phyloP scores from a whole-genome alignment of 2,888 invertebrate genomes.

The Spilosoma lubricipeda region DNA sequence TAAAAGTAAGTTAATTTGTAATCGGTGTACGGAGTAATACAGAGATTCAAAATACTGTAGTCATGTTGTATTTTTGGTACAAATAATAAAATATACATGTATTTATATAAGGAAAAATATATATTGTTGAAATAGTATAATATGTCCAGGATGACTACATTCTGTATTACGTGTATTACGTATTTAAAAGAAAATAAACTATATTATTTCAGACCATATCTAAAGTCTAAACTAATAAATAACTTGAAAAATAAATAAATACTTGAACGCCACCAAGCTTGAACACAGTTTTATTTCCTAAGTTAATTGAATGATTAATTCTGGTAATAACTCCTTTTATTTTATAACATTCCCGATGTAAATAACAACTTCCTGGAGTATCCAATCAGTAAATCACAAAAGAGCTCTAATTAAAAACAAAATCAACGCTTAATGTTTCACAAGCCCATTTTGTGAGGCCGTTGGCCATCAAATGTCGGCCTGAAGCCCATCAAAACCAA shows the following conservation, averaged over 20 bases:
- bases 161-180: too few relatives aligned
- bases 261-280: not conserved
- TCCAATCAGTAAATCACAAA: conserved; percentile 25
- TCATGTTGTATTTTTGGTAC: too few relatives aligned
- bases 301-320: not conserved
- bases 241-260: not conserved
- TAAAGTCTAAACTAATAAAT: too few relatives aligned
- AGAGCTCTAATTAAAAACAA: conserved; percentile 38
- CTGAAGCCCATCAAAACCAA: conserved; percentile 25
- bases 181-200: too few relatives aligned
- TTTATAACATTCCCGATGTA: not conserved
- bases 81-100: too few relatives aligned
- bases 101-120: too few relatives aligned
- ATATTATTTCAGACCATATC: too few relatives aligned
- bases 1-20: too few relatives aligned
- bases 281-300: not conserved
- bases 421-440: conserved; percentile 44
- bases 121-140: too few relatives aligned
- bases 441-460: conserved; percentile 15
- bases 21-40: too few relatives aligned
- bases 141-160: too few relatives aligned
- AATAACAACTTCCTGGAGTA: not conserved
- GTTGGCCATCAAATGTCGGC: conserved; percentile 29
- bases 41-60: too few relatives aligned
- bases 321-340: not conserved